Percentiles rank a stretch among this genome's conserved stretches.
Conservation (phyloP, 2,888 invertebrate genomes). For the Brachynemurus nebulosus region DNA sequence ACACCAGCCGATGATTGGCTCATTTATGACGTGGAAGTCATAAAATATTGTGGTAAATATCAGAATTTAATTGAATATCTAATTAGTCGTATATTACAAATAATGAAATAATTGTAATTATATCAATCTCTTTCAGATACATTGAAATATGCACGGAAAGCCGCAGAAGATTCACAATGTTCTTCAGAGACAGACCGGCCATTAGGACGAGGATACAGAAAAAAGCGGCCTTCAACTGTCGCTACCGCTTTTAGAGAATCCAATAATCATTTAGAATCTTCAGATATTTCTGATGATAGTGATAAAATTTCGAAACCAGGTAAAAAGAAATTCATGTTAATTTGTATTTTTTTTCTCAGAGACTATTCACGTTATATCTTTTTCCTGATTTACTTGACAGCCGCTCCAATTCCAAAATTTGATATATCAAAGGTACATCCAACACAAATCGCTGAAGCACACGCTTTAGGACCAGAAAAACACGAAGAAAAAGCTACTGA, state of each 20-base stretch:
- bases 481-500: background rate
- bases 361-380: background rate
- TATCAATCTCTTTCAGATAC: background rate
- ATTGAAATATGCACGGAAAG: background rate
- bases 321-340: background rate
- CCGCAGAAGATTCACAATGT: background rate
- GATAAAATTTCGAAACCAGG: background rate
- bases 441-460: too few relatives aligned
- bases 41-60: background rate
- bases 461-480: background rate
- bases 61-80: background rate
- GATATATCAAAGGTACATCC: too few relatives aligned
- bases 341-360: background rate
- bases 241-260: too few relatives aligned
- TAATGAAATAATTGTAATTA: background rate
- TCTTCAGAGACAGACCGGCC: background rate
- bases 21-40: background rate
- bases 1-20: background rate
- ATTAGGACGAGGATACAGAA: background rate
- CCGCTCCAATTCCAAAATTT: background rate
- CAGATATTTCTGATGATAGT: background rate
- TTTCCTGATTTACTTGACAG: slow-evolving; percentile 4
- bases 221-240: background rate
- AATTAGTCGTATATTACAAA: background rate
- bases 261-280: too few relatives aligned